Percentiles rank a stretch among this genome's conserved stretches.
Conservation (phyloP, 2,888 invertebrate genomes). For the Deladenus siricidicola region DNA sequence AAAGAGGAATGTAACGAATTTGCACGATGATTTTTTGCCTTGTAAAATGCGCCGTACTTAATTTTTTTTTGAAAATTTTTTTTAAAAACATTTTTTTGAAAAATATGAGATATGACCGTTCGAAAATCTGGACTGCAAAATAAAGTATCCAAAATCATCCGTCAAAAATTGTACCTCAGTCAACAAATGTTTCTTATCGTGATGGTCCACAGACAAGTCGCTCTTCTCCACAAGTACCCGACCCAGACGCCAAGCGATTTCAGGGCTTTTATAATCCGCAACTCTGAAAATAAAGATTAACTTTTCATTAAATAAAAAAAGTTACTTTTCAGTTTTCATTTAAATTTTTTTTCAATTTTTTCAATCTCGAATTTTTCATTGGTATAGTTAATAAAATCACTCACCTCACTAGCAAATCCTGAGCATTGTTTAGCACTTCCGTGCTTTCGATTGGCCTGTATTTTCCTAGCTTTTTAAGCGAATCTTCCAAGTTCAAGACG, state of each 20-base stretch:
- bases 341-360: too few relatives aligned
- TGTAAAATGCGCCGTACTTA: too few relatives aligned
- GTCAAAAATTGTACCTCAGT: constrained; percentile 16
- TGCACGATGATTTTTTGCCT: too few relatives aligned
- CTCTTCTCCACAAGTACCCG: constrained; percentile 37
- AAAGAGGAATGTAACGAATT: too few relatives aligned
- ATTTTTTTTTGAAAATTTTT: too few relatives aligned
- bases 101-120: too few relatives aligned
- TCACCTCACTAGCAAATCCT: constrained; percentile 24
- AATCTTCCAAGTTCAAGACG: constrained; percentile 32
- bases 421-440: constrained; percentile 27
- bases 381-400: not conserved
- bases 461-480: constrained; percentile 33
- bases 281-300: constrained; percentile 21
- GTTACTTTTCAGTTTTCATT: too few relatives aligned
- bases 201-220: constrained; percentile 25
- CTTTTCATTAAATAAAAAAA: too few relatives aligned
- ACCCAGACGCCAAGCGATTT: constrained; percentile 40
- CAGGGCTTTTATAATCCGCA: constrained; percentile 36
- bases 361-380: not conserved
- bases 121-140: too few relatives aligned
- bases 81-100: too few relatives aligned
- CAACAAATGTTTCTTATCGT: constrained; percentile 29
- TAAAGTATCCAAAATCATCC: not conserved
- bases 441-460: constrained; percentile 36